Base-by-base conservation (phyloP, 2,888 invertebrate genomes). In the Trissolcus brochymenae region DNA sequence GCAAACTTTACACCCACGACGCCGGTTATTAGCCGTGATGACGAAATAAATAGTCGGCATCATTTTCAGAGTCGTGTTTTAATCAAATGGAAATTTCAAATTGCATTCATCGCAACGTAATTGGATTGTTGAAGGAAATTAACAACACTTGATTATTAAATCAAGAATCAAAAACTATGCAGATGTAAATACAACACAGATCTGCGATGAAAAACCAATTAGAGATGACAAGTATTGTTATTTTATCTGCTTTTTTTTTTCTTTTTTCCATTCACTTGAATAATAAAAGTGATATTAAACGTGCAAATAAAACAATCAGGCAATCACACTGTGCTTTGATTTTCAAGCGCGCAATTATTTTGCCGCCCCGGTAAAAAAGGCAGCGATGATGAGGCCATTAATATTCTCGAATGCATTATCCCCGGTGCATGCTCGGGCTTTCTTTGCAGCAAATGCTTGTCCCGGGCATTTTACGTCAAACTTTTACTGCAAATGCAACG, bases 1-100 rank as follows among this genome's bases (percentile, higher is more conserved):
- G 60, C 49, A 76, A 76, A 76, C 70, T 67, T 68, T 68, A 68
- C 74, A 68, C 62, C 53, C 49, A 21, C 41, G 46, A 62, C 61
- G 51, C 29, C 29, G 43, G 68, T 68, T 75, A 75, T 75, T 75
- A 75, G 67, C 62, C 55, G 25, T 56, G 21, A 51, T 49, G 46
- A 46, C 19, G 41, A 55, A 60, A 73, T 55, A 65, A 72, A 59
- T 50, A 25, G 41, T 4, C 46, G 25, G 2, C 25, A 41, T 43
- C 41, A 40, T 13, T 61, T 50, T 50, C 6, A 11, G 25, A 4
- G 25, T 1, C 6, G 21, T 50, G 49, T 25, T 43, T 19, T 14
- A 19, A 7, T 14, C 43, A 46, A 14, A 41, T 46, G 11, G 9
- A 35, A 7, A 35, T 35, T 11, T 2, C 9, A 7, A 35, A 11